A percentile compares a stretch with the other conserved stretches of the same genome.
Evolutionary conservation across 2,797 vertebrate genomes (phyloP).

Genomic region (Parotocinclus haroldoi): DNA sequence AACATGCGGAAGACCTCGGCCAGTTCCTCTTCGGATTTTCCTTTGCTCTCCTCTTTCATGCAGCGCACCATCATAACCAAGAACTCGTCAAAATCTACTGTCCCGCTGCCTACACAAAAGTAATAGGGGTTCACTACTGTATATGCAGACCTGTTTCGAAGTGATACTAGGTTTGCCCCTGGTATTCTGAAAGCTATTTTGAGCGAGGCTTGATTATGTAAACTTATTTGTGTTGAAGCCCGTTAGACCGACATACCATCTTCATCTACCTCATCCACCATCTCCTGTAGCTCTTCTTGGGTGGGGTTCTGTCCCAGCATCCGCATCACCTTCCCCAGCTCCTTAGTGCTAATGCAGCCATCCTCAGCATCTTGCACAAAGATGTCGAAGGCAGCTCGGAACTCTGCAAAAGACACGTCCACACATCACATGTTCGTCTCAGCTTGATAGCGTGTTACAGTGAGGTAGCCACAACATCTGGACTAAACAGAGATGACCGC

Average conservation of each 20-base stretch:
- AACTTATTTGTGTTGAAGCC: no score
- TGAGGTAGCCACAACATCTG: not conserved
- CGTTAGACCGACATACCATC: slow-evolving; percentile 72
- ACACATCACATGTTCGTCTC: slow-evolving; percentile 9
- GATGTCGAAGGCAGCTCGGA: slow-evolving; percentile 96
- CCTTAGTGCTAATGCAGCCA: slow-evolving; percentile 79
- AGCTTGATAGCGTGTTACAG: not conserved
- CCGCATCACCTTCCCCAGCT: slow-evolving; percentile 81
- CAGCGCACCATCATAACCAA: slow-evolving; percentile 99
- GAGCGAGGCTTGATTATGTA: no score
- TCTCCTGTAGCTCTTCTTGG: slow-evolving; percentile 95
- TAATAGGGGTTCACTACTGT: not conserved
- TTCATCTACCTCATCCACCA: slow-evolving; percentile 98
- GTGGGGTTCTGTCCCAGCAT: slow-evolving; percentile 97
- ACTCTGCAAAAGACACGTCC: slow-evolving; percentile 70
- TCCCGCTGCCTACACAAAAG: slow-evolving; percentile 84
- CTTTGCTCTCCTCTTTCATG: slow-evolving; percentile 99
- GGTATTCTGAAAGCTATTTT: no score
- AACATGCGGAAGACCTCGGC: slow-evolving; percentile 99
- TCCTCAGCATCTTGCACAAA: slow-evolving; percentile 89
- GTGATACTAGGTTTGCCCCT: no score
- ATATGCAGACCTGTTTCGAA: no score
- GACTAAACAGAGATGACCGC: no score
- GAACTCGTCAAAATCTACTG: slow-evolving; percentile 98
- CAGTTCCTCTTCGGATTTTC: slow-evolving; percentile 94